These are phyloP conservation scores for Phymastichus coffea DNA, from an alignment of 1,140 invertebrate species.

Conservation along the genomic window DNA sequence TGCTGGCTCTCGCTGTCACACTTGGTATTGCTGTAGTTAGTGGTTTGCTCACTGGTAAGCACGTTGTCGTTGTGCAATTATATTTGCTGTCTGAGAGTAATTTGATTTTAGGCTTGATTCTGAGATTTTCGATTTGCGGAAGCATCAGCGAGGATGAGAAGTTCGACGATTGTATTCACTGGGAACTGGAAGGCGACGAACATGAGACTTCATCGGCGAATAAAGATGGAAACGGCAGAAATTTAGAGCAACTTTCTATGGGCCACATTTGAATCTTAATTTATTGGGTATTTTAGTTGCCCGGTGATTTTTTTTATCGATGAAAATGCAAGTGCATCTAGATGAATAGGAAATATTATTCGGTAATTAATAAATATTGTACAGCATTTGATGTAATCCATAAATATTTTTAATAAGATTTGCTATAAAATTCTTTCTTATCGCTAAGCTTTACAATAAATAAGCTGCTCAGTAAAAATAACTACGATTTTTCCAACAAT, in stretches of 20 bases:
- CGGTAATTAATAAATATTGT: background rate
- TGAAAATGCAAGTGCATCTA: background rate
- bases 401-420: conserved; percentile 28
- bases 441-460: conserved; percentile 31
- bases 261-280: conserved; percentile 41
- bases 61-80: background rate
- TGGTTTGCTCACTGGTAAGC: conserved; percentile 80
- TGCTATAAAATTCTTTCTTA: conserved; percentile 32
- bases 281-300: background rate
- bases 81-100: background rate
- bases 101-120: conserved; percentile 45
- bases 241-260: conserved; percentile 47
- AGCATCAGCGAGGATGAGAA: conserved; percentile 50
- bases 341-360: background rate
- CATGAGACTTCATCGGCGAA: conserved; percentile 35
- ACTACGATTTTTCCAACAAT: background rate
- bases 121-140: conserved; percentile 48
- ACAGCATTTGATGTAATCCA: conserved; percentile 6
- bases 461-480: conserved; percentile 16
- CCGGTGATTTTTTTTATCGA: background rate
- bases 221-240: conserved; percentile 32
- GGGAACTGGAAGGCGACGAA: conserved; percentile 52
- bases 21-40: conserved; percentile 69
- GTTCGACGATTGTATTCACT: conserved; percentile 54
- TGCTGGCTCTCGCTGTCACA: conserved; percentile 71